phyloP scores from a whole-genome alignment of 1,140 invertebrate genomes.

The Formica selysi region DNA sequence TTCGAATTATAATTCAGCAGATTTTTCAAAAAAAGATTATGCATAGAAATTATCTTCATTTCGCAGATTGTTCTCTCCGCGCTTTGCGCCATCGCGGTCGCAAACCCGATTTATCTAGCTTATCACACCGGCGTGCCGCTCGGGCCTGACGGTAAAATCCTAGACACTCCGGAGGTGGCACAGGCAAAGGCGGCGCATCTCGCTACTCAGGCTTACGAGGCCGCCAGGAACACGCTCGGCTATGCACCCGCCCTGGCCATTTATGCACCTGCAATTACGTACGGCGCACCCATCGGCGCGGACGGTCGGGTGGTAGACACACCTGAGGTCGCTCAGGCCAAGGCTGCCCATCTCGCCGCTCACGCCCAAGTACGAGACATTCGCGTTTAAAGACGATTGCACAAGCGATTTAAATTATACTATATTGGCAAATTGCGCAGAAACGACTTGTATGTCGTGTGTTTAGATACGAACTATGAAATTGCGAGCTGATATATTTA shows the following conservation, averaged over 20 bases:
- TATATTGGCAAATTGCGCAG: background rate
- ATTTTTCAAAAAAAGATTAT: background rate
- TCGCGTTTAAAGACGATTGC: conserved; percentile 36
- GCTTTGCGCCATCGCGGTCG: conserved; percentile 69
- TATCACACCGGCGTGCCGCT: conserved; percentile 39
- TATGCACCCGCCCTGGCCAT: conserved; percentile 70
- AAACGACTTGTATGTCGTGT: background rate
- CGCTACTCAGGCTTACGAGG: conserved; percentile 80
- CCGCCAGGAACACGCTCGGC: conserved; percentile 78
- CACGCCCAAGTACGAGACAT: conserved; percentile 79
- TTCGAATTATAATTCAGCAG: background rate
- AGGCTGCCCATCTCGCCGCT: conserved; percentile 87
- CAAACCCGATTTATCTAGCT: conserved; percentile 56
- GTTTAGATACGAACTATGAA: background rate
- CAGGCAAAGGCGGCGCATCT: conserved; percentile 87
- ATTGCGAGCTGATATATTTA: too few relatives aligned
- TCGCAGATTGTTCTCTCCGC: conserved; percentile 75
- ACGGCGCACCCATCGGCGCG: conserved; percentile 83
- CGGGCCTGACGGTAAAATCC: conserved; percentile 80
- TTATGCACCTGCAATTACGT: conserved; percentile 65
- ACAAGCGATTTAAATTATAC: background rate
- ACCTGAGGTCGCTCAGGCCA: conserved; percentile 88
- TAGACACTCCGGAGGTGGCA: conserved; percentile 88
- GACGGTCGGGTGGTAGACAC: conserved; percentile 88
- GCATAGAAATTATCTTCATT: background rate